Base-by-base conservation (phyloP, 2,888 invertebrate genomes). In the Autographa gamma region DNA sequence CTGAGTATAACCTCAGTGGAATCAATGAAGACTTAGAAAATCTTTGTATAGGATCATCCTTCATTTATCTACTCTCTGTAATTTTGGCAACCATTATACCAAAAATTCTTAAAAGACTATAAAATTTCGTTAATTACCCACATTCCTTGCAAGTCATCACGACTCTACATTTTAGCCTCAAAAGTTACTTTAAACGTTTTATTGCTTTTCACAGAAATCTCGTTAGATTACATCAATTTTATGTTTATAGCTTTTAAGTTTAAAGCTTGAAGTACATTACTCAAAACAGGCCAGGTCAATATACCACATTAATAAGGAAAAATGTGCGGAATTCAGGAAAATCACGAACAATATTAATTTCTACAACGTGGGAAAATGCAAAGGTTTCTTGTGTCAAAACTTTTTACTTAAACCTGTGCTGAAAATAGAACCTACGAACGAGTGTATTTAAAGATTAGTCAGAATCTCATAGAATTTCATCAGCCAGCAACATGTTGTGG, bases 401-500 rank as follows among this genome's bases (percentile, higher is more conserved):
- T 13, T 41, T 41, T 41, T 41, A 11, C 2, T 9, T 13, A 41
- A 41, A 41, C 13, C 13, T 25, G 2, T 25, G 25, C 2, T 25
- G 25, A 25, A 25, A 25, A 25, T 25, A 25, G 3, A 25, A 25
- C 25, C 25, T 3, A 25, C 25, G 2, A 25, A 25, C 25, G 3
- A 25, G 32, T 13, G 8, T 18, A 16, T 14, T 18, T 54, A 34
- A 13, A 18, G 41, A 18, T 13, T 14, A 71, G 11, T 25, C 16
- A 58, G 31, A 63, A 54, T 1, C n/a, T 19, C 7, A 60, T 9
- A 13, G 52, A 62, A 48, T 67, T 63, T 34, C 63, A 66, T 75
- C 71, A 60, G 43, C 48, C 43, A 71, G 66, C 71, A 64, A 75
- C 66, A n/a, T 8, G 65, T 79, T 58, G 0, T 63, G 66, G 64